Conservation (phyloP, 1,140 invertebrate species). For the Atopsyche davidsoni region DNA sequence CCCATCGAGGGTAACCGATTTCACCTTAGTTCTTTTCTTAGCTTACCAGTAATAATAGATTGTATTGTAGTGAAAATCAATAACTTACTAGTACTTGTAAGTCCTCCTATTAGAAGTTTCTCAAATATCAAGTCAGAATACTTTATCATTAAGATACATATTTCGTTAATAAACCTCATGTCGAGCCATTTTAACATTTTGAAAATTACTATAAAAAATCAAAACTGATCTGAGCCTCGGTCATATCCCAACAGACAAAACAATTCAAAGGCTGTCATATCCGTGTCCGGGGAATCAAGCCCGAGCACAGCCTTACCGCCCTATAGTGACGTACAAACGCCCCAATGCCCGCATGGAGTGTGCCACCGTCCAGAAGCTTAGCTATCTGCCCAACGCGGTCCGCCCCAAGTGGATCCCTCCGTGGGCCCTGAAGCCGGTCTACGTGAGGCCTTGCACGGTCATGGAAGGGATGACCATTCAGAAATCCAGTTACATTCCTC, state of each 20-base stretch:
- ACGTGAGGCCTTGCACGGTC: constrained; percentile 10
- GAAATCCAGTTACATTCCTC: constrained; percentile 30
- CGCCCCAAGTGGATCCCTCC: constrained; percentile 35
- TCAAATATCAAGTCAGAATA: no score
- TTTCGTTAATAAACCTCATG: no score
- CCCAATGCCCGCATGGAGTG: constrained; percentile 42
- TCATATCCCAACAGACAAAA: constrained; percentile 38
- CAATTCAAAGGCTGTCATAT: constrained; percentile 49
- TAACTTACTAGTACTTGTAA: no score
- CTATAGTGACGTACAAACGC: constrained; percentile 37
- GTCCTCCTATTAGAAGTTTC: no score
- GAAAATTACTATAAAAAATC: not conserved
- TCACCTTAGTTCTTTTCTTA: no score
- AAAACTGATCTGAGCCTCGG: not conserved
- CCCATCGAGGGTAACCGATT: constrained; percentile 46
- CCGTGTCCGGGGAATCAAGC: constrained; percentile 43
- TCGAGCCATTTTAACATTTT: constrained; percentile 10
- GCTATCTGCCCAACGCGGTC: constrained; percentile 49
- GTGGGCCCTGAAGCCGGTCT: constrained; percentile 34
- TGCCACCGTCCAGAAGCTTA: constrained; percentile 53
- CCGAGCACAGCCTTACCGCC: constrained; percentile 36
- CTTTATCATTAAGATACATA: no score
- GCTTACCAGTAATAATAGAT: no score
- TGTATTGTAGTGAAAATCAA: no score
- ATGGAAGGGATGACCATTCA: constrained; percentile 47